Percentiles rank a stretch among this genome's conserved stretches.
Evolutionary conservation across 2,888 invertebrate genomes (phyloP).

Genomic region (Ornithoptera alexandrae): DNA sequence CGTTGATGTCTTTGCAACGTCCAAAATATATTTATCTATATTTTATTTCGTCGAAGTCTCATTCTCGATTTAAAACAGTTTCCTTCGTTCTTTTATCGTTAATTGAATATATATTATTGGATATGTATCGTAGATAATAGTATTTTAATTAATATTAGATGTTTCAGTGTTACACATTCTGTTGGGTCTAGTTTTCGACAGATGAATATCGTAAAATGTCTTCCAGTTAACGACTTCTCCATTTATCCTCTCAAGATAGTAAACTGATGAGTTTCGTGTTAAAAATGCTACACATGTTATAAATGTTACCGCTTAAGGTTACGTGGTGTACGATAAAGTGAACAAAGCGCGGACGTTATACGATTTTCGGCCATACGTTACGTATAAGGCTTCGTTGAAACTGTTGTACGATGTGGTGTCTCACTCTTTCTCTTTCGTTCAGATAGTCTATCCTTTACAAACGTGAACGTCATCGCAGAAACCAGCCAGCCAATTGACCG

Average conservation of each 20-base stretch:
- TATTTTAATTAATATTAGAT: too few relatives aligned
- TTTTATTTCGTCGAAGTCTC: background rate
- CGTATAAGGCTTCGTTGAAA: constrained; percentile 74
- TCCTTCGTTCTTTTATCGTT: too few relatives aligned
- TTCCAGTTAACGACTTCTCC: constrained; percentile 1
- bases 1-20: constrained; percentile 38
- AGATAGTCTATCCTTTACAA: constrained; percentile 47
- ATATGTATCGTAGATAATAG: too few relatives aligned
- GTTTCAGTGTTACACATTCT: background rate
- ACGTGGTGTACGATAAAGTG: constrained; percentile 46
- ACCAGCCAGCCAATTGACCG: constrained; percentile 80
- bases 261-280: constrained; percentile 35
- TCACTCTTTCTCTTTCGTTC: constrained; percentile 44
- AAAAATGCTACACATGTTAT: constrained; percentile 46
- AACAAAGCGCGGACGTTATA: constrained; percentile 70
- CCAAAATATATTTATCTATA: constrained; percentile 17
- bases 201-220: background rate
- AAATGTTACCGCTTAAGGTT: constrained; percentile 50
- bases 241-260: constrained; percentile 7
- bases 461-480: constrained; percentile 73
- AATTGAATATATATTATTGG: too few relatives aligned
- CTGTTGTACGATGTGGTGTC: constrained; percentile 58
- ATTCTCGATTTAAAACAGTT: background rate
- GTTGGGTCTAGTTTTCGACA: background rate
- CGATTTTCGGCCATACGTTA: constrained; percentile 72